Base-by-base conservation (phyloP, 2,113 vertebrate genomes). In the Tachysurus fulvidraco region DNA sequence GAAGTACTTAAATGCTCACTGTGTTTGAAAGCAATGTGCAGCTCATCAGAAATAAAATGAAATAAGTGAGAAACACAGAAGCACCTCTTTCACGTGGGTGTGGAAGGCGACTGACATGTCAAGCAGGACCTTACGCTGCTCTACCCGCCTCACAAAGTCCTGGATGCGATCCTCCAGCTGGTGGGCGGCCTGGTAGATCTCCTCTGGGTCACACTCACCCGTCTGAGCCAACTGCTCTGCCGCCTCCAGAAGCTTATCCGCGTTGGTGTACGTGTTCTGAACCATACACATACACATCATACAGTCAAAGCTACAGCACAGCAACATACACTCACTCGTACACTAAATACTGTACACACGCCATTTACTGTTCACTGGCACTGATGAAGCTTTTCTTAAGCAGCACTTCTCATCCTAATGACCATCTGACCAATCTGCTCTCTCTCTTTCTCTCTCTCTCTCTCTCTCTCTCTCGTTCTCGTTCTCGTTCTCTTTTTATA, bases 101-200 rank as follows among this genome's bases (percentile, higher is more conserved):
- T 99, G 98, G 92, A 99, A 99, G 86, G 98, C 97, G 88, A 99
- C 98, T 2, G 98, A 99, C 98, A 99, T 99, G 94, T 99, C 98
- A 92, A 99, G 92, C 62, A 99, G 94, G 93, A 99, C 95, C 95
- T 99, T 99, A 67, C 98, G 96, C 60, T 99, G 98, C 91, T 99
- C 98, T 64, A 99, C 98, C 0, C 98, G 96, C 67, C 98, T 94
- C 36, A 99, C 98, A 88, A 99, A 99, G 93, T 99, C 98, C 93
- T 99, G 98, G 91, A 99, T 99, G 82, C 98, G 93, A 93, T 99
- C 98, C 91, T 99, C 98, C 0, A 99, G 95, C 92, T 99, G 98
- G 94, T 98, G 98, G 88, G 98, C 98, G 81, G 98, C 98, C 93
- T 99, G 98, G 92, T 98, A 99, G 85, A 99, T 99, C 94, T 99